Evolutionary conservation across 2,113 vertebrate genomes (phyloP), one percentile per base, ranked within the genome.

Genomic region (Datnioides undecimradiatus): DNA sequence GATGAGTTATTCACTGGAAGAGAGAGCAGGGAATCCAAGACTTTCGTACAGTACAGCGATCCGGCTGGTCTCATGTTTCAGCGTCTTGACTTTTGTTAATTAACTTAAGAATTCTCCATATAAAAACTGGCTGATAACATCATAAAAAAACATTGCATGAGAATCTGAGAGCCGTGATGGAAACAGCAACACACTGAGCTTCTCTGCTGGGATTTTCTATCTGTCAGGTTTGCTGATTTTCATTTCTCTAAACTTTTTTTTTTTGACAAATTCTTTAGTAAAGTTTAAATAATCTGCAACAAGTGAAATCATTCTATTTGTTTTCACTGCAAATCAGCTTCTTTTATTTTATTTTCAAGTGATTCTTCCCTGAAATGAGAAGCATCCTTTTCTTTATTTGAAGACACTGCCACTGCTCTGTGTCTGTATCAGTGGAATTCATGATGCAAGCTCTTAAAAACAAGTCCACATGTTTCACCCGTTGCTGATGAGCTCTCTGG

Each of bases 1-100:
- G 84, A 87, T 79, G 83, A 90, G 86, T 88, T 90, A 88, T 80
- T 83, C 87, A 62, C 71, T 87, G 77, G 90, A 88, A 79, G 71
- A 80, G 74, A 52, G 79, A 76, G 48, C 77, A 69, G 40, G 19
- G 41, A 49, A 54, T 19, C 69, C 46, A 74, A 31, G 38, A 82
- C 64, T 67, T 66, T 85, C 63, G 55, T 59, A 43, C 23, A 66
- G 55, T 34, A 80, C 54, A 59, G 41, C 31, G 52, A 23, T 69
- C 17, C 29, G 29, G 2, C 3, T 73, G 19, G 25, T 63, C 13
- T 65, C 9, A 21, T 34, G 41, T 36, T 68, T 17, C 31, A 6
- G 62, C 41, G n/a, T 17, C 49, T 57, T 58, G 8, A 19, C 75
- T 59, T 49, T 46, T 57, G 51, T 59, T 74, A 10, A 64, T 81